Evolutionary conservation across 2,888 invertebrate species (phyloP), one percentile per base, ranked within the genome.

Genomic region (Zygaena filipendulae): DNA sequence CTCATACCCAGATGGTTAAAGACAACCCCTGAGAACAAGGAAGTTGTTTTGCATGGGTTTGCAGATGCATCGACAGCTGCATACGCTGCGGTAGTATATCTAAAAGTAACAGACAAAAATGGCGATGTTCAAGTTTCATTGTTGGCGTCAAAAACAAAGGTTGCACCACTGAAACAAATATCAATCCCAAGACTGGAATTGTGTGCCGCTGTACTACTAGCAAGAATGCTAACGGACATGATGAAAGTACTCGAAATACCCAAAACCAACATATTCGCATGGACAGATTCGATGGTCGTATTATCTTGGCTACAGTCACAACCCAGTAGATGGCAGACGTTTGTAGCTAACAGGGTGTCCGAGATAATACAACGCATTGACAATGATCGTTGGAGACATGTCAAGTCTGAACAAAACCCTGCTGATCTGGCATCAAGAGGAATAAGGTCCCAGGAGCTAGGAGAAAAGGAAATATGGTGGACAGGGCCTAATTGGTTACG

Each of bases 401-500:
- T 45, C 2, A 35, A 30, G 20, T 37, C 43, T 1, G 28, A 21
- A 3, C 36, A 43, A 23, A 43, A 43, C 12, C 38, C 43, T 1
- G 39, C 42, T 1, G 38, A 38, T 25, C 35, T 39, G 9, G 42
- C 41, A 1, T 43, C 36, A 13, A 30, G 43, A 14, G 43, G 44
- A 1, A 12, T 40, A 11, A 19, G 20, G 0, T 29, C 30, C 2
- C 11, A 16, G 3, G 33, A 38, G 16, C 22, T 42, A 9, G 16
- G 25, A 11, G 11, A 31, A 16, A 22, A 36, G 25, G 4, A 13
- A 0, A 27, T 39, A 9, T 42, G 37, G 39, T 42, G 39, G 39
- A 20, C 30, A 3, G 38, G 34, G 2, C 38, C 38, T 1, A 5
- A 10, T 1, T 38, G 37, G 33, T 14, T 39, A 12, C 20, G 27